phyloP scores from a whole-genome alignment of 2,113 vertebrate species.

The rabbit (Oryctolagus cuniculus) region mOryCun1.1 NC_091435.1:146306001-146306500 shows the following conservation, averaged over 20 bases:
- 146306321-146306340: constrained; percentile 51
- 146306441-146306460: background rate
- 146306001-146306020: background rate
- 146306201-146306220: background rate
- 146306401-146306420: background rate
- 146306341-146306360: constrained; percentile 33
- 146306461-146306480: no score
- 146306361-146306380: constrained; percentile 59
- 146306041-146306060: background rate
- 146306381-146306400: constrained; percentile 43
- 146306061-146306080: no score
- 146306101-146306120: background rate
- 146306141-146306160: background rate
- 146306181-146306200: background rate
- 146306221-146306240: constrained; percentile 4
- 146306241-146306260: background rate
- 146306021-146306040: background rate
- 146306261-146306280: background rate
- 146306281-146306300: constrained; percentile 2
- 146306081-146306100: background rate
- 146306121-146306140: background rate
- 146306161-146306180: background rate
- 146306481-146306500: background rate
- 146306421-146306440: background rate
- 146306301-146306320: constrained; percentile 51